Percentiles rank a stretch among this genome's conserved stretches.
phyloP scores from a whole-genome alignment of 2,797 vertebrate genomes.

The Alosa sapidissima region DNA sequence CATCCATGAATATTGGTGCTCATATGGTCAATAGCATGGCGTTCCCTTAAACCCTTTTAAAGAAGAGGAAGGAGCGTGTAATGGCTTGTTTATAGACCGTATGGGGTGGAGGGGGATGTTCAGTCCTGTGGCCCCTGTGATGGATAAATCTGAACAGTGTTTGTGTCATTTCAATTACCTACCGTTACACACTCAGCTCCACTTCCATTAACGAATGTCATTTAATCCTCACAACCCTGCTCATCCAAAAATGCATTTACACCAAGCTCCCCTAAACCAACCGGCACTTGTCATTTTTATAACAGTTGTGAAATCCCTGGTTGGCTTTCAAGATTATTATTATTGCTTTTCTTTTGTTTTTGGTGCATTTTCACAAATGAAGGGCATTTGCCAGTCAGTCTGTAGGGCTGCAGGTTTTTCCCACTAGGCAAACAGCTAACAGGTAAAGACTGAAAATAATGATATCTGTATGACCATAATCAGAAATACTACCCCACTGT shows the following conservation, averaged over 20 bases:
- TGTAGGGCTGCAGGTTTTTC: background rate
- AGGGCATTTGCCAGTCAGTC: no score
- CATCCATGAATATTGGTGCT: background rate
- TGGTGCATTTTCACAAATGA: no score
- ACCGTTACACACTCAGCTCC: background rate
- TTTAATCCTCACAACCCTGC: background rate
- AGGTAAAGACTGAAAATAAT: background rate
- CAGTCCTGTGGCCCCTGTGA: background rate
- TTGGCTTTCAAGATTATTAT: background rate
- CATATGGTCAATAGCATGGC: background rate
- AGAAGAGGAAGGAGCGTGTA: background rate
- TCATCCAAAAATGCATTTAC: background rate
- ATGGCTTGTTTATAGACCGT: background rate
- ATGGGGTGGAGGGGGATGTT: background rate
- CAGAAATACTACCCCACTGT: background rate
- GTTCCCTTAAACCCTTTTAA: background rate
- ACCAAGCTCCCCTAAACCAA: background rate
- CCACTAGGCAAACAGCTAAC: background rate
- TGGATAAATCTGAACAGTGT: background rate
- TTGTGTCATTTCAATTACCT: constrained; percentile 1
- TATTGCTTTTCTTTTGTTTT: background rate
- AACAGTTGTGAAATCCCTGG: background rate
- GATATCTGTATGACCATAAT: background rate
- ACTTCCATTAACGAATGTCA: background rate
- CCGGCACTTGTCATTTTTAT: background rate